Conservation (phyloP, 2,888 invertebrate genomes). For the Harmothoe impar region DNA sequence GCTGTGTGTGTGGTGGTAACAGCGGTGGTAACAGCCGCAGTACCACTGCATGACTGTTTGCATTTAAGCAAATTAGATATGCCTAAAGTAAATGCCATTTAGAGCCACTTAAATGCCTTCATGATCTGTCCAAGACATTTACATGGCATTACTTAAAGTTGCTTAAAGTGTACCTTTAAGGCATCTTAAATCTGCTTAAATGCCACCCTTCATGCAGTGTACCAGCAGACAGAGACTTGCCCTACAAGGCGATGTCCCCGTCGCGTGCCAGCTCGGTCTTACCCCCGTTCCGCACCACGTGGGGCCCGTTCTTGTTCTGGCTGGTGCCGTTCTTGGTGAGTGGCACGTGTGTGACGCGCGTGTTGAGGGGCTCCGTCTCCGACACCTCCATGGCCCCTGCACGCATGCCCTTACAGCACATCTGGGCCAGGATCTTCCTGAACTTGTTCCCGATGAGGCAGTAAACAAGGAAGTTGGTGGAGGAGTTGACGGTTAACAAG, state of each 20-base stretch:
- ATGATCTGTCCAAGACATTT: no score
- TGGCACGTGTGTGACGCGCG: constrained; percentile 56
- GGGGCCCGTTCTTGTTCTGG: constrained; percentile 55
- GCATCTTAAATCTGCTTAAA: no score
- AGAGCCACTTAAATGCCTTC: no score
- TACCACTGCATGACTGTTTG: no score
- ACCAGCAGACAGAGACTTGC: no score
- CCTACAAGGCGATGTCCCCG: constrained; percentile 48
- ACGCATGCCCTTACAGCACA: constrained; percentile 60
- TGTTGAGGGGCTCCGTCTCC: constrained; percentile 67
- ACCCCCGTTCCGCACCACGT: constrained; percentile 50
- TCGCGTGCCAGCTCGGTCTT: constrained; percentile 44
- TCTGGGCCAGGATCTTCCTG: constrained; percentile 68
- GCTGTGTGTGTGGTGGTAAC: no score
- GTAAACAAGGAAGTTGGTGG: constrained; percentile 71
- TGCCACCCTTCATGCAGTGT: no score
- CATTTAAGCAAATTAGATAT: no score
- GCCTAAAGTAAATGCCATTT: no score
- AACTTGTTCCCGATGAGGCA: constrained; percentile 71
- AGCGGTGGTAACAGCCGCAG: no score
- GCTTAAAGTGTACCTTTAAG: no score
- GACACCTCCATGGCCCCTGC: constrained; percentile 59
- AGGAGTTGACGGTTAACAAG: constrained; percentile 70
- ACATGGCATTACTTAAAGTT: no score
- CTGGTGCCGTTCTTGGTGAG: constrained; percentile 62